Evolutionary conservation across 2,797 vertebrate species (phyloP), one percentile per base, ranked within the genome.

Genomic region (Anas bernieri): DNA sequence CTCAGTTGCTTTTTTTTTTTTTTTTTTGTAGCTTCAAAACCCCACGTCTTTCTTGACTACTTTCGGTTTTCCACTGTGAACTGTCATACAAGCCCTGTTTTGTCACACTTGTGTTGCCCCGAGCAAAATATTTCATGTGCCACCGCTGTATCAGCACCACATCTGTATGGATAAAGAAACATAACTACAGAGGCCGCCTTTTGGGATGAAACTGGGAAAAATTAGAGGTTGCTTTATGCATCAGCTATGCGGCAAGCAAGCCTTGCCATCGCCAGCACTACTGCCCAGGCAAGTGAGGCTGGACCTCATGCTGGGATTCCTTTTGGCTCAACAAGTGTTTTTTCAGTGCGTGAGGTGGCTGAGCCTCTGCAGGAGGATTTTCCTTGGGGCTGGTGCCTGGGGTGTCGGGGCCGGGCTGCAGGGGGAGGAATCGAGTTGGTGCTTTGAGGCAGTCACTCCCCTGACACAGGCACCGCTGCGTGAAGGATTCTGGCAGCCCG

Each of bases 161-260:
- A 86, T 68, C 67, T 83, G 17, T 45, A 63, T n/a, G 54, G 39
- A 30, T 64, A 21, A 84, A 79, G 48, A 66, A 84, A 46, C 0
- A 0, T 54, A 33, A 48, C 45, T 1, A 21, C 64, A 64, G 56
- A 78, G 33, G 43, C 16, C 64, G 31, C 33, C 15, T 92, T 66
- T 69, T 61, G 50, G 41, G 45, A 33, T 70, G 69, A 88, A 93
- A 88, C 50, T 6, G 4, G 2, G 0, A 87, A 21, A 92, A 94
- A 77, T 62, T 45, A 41, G 28, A 61, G 64, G 8, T 76, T 83
- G 39, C 26, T 67, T 70, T 5, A 2, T 63, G 50, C 41, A 33
- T 81, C 23, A 28, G 46, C 41, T 55, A 39, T 0, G 0, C 0
- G 0, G 43, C 77, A 56, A 82, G 48, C 21, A 26, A 75, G 39